Base-by-base conservation (phyloP, 30 jellyfish, hydroid and myxozoan genomes). In the Nemopilema nomurai region DNA sequence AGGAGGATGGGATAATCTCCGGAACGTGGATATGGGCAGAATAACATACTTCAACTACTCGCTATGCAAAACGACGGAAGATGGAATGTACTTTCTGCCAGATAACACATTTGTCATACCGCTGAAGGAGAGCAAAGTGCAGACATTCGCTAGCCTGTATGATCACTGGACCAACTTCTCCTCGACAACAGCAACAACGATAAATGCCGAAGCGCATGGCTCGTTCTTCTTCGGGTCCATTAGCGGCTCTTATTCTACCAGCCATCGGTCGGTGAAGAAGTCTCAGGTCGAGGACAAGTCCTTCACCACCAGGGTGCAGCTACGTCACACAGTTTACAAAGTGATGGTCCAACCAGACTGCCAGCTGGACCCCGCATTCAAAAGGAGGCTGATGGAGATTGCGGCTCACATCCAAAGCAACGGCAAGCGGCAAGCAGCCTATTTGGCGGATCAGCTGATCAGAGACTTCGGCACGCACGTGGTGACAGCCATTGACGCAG, bases 1-100 rank as follows among this genome's bases (percentile, higher is more conserved):
- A 20, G 90, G 90, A 28, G 97, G 97, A 16, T 89, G 97, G 97
- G 97, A 89, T 71, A 89, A 89, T 69, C 84, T 89, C 9, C 87
- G 92, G 22, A 89, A 89, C 66, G 77, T 89, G n/a, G 97, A 89
- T 86, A 89, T 89, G 97, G 97, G 97, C 22, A 49, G 87, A 25
- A 75, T 89, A 18, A 71, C 88, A 24, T 18, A 22, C 49, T 68
- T 81, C 41, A 80, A 80, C 50, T n/a, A n/a, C n/a, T n/a, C n/a
- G n/a, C n/a, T n/a, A n/a, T n/a, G n/a, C n/a, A n/a, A n/a, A n/a
- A n/a, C n/a, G n/a, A n/a, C n/a, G n/a, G n/a, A n/a, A n/a, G n/a
- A n/a, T n/a, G n/a, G n/a, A n/a, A n/a, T n/a, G 51, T 89, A 89
- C 62, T 21, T 81, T 33, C 30, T 89, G 25, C 97, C 97, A 8